Percentiles rank a stretch among this genome's conserved stretches.
Conservation (phyloP, 2,888 invertebrate genomes). For the Carabus problematicus region DNA sequence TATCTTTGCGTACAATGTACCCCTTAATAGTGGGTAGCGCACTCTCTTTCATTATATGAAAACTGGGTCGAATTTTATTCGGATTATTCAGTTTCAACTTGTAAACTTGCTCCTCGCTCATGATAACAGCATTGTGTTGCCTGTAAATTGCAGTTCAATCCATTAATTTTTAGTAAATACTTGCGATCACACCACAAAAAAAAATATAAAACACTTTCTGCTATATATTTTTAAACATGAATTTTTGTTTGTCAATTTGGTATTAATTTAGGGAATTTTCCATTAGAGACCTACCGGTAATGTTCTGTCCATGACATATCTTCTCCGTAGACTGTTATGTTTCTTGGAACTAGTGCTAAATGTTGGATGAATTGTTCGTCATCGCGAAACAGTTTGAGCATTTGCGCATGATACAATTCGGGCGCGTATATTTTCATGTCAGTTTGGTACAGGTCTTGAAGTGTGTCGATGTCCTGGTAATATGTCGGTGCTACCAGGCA, state of each 20-base stretch:
- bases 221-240: neutral
- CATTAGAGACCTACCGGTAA: conserved; percentile 14
- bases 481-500: conserved; percentile 29
- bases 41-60: conserved; percentile 7
- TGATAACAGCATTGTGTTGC: neutral
- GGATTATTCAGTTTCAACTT: neutral
- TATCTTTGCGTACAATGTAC: neutral
- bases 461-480: conserved; percentile 26
- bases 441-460: conserved; percentile 33
- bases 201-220: too few species aligned
- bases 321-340: conserved; percentile 27
- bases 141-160: conserved; percentile 1
- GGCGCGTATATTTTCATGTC: conserved; percentile 17
- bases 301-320: conserved; percentile 22
- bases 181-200: too few species aligned
- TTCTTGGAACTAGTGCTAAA: conserved; percentile 17
- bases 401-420: conserved; percentile 10
- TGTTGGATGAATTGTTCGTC: conserved; percentile 15
- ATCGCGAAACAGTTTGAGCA: conserved; percentile 13
- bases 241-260: neutral
- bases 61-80: neutral
- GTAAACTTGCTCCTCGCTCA: neutral
- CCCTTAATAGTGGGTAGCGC: neutral
- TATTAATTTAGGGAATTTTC: neutral
- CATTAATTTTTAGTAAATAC: too few species aligned